phyloP scores from a whole-genome alignment of 2,113 vertebrate genomes.

The Periophthalmodon schlosseri region DNA sequence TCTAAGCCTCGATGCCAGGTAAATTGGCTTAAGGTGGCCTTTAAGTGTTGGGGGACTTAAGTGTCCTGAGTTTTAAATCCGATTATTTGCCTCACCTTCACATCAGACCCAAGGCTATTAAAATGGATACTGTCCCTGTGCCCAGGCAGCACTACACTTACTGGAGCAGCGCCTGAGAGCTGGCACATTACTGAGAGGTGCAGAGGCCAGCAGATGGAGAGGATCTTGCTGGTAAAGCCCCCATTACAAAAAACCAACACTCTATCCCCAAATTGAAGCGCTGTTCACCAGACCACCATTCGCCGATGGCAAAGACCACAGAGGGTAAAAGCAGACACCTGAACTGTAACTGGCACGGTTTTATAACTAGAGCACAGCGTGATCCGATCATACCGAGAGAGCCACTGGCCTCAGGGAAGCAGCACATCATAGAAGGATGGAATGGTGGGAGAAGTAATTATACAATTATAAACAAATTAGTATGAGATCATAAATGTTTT shows the following conservation, averaged over 20 bases:
- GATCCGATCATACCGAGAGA: constrained; percentile 33
- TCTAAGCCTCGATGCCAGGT: constrained; percentile 71
- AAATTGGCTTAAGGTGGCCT: constrained; percentile 80
- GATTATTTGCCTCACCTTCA: constrained; percentile 72
- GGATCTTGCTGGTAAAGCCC: constrained; percentile 44
- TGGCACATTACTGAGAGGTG: constrained; percentile 42
- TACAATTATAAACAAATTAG: constrained; percentile 42
- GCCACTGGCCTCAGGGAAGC: constrained; percentile 32
- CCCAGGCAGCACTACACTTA: constrained; percentile 25
- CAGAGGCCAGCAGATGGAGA: constrained; percentile 63
- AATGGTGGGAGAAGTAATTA: constrained; percentile 29
- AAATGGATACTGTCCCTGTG: constrained; percentile 49
- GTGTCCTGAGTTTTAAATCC: constrained; percentile 73
- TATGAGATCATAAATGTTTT: constrained; percentile 20
- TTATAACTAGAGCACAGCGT: constrained; percentile 21
- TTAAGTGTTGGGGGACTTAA: constrained; percentile 73
- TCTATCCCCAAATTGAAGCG: constrained; percentile 44
- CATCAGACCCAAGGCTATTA: constrained; percentile 65
- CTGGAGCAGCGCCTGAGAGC: constrained; percentile 27
- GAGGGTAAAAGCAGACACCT: constrained; percentile 43
- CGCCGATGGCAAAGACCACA: constrained; percentile 55
- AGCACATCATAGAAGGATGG: constrained; percentile 1
- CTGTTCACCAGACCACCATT: constrained; percentile 54
- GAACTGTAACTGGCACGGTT: constrained; percentile 37
- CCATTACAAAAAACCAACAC: constrained; percentile 41